phyloP scores from a whole-genome alignment of 64 coral and sea anemone genomes.

The Acropora yongei region DNA sequence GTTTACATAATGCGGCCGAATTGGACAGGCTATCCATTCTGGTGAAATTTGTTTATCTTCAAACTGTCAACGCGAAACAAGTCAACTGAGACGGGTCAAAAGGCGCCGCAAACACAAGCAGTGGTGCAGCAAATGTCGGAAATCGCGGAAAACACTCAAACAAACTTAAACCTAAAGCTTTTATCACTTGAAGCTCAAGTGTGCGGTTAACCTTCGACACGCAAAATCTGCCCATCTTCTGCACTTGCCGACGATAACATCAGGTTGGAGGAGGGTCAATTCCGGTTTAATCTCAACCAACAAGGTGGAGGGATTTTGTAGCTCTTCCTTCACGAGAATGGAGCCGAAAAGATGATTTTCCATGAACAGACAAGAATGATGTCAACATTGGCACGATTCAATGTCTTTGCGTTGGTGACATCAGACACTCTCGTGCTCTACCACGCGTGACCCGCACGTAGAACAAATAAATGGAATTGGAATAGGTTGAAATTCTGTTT shows the following conservation, averaged over 20 bases:
- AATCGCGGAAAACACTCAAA: constrained; percentile 30
- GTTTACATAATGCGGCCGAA: constrained; percentile 1
- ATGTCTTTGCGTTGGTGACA: background rate
- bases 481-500: constrained; percentile 30
- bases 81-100: constrained; percentile 13
- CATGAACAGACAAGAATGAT: background rate
- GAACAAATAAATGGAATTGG: constrained; percentile 42
- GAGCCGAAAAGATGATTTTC: constrained; percentile 8
- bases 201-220: constrained; percentile 45
- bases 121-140: background rate
- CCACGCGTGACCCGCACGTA: constrained; percentile 7
- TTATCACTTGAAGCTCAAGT: constrained; percentile 47
- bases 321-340: background rate
- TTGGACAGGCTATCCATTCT: constrained; percentile 8
- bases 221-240: constrained; percentile 19
- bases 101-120: background rate
- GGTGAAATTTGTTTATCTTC: constrained; percentile 39
- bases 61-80: constrained; percentile 32
- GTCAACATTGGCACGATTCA: background rate
- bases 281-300: constrained; percentile 24
- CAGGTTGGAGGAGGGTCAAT: constrained; percentile 12
- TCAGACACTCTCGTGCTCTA: constrained; percentile 5
- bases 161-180: constrained; percentile 42
- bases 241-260: constrained; percentile 4
- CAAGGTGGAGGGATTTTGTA: constrained; percentile 16